Evolutionary conservation across 2,113 vertebrate genomes (phyloP), one percentile per base, ranked within the genome.

Genomic region (Sebastes fasciatus): DNA sequence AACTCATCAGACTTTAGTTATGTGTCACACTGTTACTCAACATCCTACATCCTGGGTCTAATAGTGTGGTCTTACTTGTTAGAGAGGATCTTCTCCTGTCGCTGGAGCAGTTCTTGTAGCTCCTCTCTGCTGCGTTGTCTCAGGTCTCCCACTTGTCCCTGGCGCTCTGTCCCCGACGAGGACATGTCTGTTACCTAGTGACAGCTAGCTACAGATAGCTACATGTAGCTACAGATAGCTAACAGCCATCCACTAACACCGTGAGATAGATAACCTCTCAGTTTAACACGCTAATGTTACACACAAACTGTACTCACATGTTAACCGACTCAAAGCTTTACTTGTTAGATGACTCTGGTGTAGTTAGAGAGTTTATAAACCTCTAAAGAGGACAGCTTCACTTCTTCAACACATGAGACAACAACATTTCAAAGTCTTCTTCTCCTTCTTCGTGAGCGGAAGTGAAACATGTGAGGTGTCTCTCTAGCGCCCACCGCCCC

Each of bases 1-100:
- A 75, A 21, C 3, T 63, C n/a, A 49, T 34, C 6, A 49, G 14
- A 8, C 5, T 74, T 23, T 26, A 26, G 43, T 17, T 43, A 5
- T 14, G 49, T 52, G 16, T 51, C 4, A 21, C 0, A n/a, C 4
- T 57, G 3, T 16, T 2, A n/a, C 0, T 3, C n/a, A 17, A 4
- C 4, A 12, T 21, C 6, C 26, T 26, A 26, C 26, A 26, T 26
- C 26, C 26, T 61, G n/a, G 8, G 2, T n/a, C 1, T 26, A 3
- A 43, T 0, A 6, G 7, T 14, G 34, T 58, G 17, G 23, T 76
- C 95, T 96, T 93, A 98, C 98, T 86, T 95, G 91, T 98, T 97
- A 4, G 86, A 90, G 70, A 97, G 95, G 19, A 99, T 95, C 86
- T 95, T 96, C 86, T 97, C 93, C 91, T 99, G 98, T 69, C 97